Conservation (phyloP, 2,113 vertebrate species). For the Elgaria multicarinata region DNA sequence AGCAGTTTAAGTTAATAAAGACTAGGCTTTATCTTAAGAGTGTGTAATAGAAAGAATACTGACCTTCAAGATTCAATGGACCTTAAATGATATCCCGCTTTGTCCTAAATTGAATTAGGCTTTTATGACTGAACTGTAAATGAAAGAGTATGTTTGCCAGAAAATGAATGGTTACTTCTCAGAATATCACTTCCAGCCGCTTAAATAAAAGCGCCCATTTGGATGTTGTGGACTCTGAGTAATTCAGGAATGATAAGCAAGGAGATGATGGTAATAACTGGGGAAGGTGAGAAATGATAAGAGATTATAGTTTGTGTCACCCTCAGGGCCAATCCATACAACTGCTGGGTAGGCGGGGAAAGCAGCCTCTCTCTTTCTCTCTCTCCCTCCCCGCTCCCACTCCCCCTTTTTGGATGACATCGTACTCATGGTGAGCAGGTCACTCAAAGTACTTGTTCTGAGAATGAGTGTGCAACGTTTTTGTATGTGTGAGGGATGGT, state of each 20-base stretch:
- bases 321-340: not conserved
- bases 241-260: slow-evolving; percentile 41
- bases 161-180: slow-evolving; percentile 8
- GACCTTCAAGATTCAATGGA: slow-evolving; percentile 36
- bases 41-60: slow-evolving; percentile 38
- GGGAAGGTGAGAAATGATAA: slow-evolving; percentile 46
- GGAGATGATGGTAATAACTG: slow-evolving; percentile 27
- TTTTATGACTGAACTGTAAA: slow-evolving; percentile 38
- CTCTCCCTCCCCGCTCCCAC: not conserved
- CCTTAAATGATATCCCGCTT: slow-evolving; percentile 36
- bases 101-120: slow-evolving; percentile 29
- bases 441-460: not conserved
- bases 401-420: too few species aligned
- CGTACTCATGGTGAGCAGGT: not conserved
- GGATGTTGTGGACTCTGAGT: not conserved
- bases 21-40: slow-evolving; percentile 26
- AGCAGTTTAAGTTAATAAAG: slow-evolving; percentile 44
- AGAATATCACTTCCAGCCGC: slow-evolving; percentile 6
- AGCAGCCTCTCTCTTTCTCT: not conserved
- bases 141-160: slow-evolving; percentile 35
- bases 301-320: slow-evolving; percentile 37
- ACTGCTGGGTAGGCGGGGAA: not conserved
- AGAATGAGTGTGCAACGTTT: not conserved
- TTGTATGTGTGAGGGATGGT: not conserved
- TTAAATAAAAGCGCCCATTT: slow-evolving; percentile 14